Evolutionary conservation across 2,888 invertebrate species (phyloP), one percentile per base, ranked within the genome.

Genomic region (Platycheirus rosarum): DNA sequence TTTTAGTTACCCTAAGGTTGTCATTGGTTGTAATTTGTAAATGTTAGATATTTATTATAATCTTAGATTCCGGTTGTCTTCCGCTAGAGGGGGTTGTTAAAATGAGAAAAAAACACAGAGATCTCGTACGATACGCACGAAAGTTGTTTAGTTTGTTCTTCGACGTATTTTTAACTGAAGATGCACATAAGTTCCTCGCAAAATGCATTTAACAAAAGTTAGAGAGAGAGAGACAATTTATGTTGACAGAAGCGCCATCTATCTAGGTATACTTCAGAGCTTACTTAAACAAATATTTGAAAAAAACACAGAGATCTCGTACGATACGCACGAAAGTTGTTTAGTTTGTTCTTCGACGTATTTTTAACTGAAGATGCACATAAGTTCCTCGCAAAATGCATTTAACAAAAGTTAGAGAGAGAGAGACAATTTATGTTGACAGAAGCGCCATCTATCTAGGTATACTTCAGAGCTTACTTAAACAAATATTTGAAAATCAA

Each of bases 321-420:
- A 82, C 80, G 75, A 75, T 73, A 82, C 73, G 82, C 82, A 75
- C 80, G 80, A 80, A 80, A 75, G 53, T 76, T 80, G 65, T 80
- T 80, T 62, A 73, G 46, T 65, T 77, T 65, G 40, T 69, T 76
- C 55, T 48, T 20, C 20, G 8, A 42, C 51, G 18, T 65, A 49
- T 32, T 4, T 68, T 20, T 40, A 69, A 62, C 44, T 69, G 70
- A 70, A 65, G 57, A 60, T 71, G 68, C 74, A 79, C 74, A 74
- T 63, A 63, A 74, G 75, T 86, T 86, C 86, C 86, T 86, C 86
- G 85, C 85, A 84, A 75, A 84, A 84, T 84, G 86, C 86, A 86
- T 86, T 86, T 86, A 86, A 77, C 23, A 69, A 62, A n/a, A 57
- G 29, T 57, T 20, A 57, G 42, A 44, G 35, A 51, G 23, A 35